Base-by-base conservation (phyloP, 2,113 vertebrate species). In the Clupea harengus region DNA sequence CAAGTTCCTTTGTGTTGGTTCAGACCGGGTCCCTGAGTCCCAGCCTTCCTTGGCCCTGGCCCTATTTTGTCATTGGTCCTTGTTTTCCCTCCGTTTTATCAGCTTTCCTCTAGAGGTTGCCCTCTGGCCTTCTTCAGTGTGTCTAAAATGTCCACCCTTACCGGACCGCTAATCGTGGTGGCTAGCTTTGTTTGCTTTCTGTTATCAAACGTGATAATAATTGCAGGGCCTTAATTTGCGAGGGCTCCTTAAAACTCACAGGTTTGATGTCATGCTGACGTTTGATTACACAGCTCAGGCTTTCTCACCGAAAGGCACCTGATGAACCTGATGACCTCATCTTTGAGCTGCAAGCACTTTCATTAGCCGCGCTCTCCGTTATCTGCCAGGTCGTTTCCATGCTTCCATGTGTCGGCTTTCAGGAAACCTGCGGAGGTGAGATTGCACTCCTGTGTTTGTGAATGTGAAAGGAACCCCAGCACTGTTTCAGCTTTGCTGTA, bases 41-140 rank as follows among this genome's bases (percentile, higher is more conserved):
- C n/a, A 82, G 80, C 83, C 72, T 82, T 87, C 78, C 84, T 86
- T 86, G 86, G 82, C 86, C 82, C 45, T 22, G 46, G 78, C 82
- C 81, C 83, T 82, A n/a, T 84, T 83, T 86, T 54, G 45, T 22
- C 46, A 22, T 80, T 87, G 82, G 64, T 60, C 75, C 39, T 54
- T 78, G 50, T 83, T 88, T 86, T 83, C 45, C 85, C 82, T 90
- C 83, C 2, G 46, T 84, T 82, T 89, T 89, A 90, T 91, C 90
- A 84, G 17, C 44, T 86, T 91, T 91, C 88, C 91, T 89, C 82
- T 83, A 47, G 17, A 32, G 46, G 13, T 44, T 72, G 81, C 83
- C 78, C 80, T 85, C 72, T 87, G 82, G 84, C 82, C 85, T 75
- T 28, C 25, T 75, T 28, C 25, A 17, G 39, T 15, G 20, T 5